These are phyloP conservation scores for Dione juno DNA, from an alignment of 2,888 invertebrate species.

Conservation along the genomic window DNA sequence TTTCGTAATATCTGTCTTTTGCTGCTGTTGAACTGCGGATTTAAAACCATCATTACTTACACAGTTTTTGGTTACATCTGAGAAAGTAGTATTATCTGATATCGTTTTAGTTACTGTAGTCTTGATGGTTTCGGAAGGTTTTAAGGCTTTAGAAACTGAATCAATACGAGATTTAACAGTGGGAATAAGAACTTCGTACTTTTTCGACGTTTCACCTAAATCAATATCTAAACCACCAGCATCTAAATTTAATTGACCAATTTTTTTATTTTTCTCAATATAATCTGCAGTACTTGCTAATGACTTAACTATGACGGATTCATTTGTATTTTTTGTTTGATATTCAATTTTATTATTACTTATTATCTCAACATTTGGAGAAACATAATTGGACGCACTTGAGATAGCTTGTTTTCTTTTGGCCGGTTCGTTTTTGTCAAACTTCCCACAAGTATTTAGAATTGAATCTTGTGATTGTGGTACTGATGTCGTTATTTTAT, in stretches of 20 bases:
- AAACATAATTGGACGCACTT: constrained; percentile 12
- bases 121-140: constrained; percentile 11
- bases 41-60: not conserved
- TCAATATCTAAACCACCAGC: not conserved
- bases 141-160: not conserved
- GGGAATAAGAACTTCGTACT: constrained; percentile 10
- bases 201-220: constrained; percentile 12
- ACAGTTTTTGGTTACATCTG: not conserved
- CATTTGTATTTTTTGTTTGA: constrained; percentile 16
- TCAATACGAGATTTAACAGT: constrained; percentile 8
- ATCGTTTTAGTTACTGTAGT: not conserved
- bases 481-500: constrained; percentile 18
- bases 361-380: constrained; percentile 22
- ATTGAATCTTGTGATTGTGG: constrained; percentile 12
- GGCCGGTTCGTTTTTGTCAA: constrained; percentile 14
- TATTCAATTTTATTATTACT: constrained; percentile 18
- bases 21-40: constrained; percentile 10
- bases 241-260: constrained; percentile 14
- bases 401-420: constrained; percentile 19
- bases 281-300: constrained; percentile 12
- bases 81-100: not conserved
- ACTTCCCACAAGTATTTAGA: constrained; percentile 26
- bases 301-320: constrained; percentile 14
- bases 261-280: constrained; percentile 1
- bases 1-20: not conserved